These are phyloP conservation scores for Bos javanicus DNA, from an alignment of 2,113 vertebrate genomes.

Conservation along the genomic window DNA sequence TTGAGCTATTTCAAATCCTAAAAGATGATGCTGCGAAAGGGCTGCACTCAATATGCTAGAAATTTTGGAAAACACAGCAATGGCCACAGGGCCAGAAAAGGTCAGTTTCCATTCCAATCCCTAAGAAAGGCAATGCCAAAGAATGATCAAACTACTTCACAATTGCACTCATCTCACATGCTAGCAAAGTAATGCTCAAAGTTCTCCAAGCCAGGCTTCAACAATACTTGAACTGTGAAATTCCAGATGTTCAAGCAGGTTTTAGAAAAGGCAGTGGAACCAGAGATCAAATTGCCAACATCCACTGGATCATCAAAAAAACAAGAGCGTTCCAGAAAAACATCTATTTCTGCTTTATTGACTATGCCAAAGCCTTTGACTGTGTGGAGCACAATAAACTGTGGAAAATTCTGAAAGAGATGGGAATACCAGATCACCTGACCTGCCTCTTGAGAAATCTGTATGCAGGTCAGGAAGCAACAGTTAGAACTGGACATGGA, in stretches of 20 bases:
- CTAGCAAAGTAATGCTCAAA: background rate
- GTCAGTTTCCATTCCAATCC: background rate
- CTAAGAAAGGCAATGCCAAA: background rate
- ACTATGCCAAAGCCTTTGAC: background rate
- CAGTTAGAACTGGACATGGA: background rate
- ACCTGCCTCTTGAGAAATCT: background rate
- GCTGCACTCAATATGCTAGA: background rate
- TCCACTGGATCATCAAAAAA: rapidly evolving
- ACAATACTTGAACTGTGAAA: rapidly evolving
- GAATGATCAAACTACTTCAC: background rate
- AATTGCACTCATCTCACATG: background rate
- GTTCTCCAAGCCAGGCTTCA: background rate
- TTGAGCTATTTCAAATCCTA: background rate
- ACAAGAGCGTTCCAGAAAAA: background rate
- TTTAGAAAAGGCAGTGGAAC: background rate
- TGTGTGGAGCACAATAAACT: background rate
- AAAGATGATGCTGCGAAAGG: background rate
- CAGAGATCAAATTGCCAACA: background rate
- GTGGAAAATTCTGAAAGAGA: background rate
- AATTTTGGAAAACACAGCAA: background rate
- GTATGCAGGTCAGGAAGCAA: background rate
- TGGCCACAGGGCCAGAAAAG: background rate
- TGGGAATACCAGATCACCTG: background rate
- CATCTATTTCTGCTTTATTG: background rate
- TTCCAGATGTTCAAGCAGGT: background rate